phyloP scores from a whole-genome alignment of 2,797 vertebrate genomes.

The Diplodus sargus region DNA sequence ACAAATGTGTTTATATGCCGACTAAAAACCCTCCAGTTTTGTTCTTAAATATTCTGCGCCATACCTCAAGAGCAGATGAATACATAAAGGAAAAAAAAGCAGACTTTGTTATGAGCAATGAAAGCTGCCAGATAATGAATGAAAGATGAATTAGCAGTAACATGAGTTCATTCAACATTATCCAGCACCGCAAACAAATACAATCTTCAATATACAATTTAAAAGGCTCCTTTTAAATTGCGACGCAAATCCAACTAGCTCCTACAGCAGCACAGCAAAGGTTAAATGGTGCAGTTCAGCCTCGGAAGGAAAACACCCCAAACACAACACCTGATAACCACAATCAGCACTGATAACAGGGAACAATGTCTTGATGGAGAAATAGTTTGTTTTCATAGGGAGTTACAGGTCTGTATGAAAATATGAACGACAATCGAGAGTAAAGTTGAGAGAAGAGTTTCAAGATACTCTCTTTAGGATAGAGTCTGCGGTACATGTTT shows the following conservation, averaged over 20 bases:
- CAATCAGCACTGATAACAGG: not conserved
- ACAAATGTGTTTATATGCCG: slow-evolving; percentile 12
- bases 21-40: slow-evolving; percentile 49
- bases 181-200: slow-evolving; percentile 40
- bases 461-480: not conserved
- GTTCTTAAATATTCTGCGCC: slow-evolving; percentile 54
- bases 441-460: not conserved
- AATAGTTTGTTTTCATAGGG: not conserved
- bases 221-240: slow-evolving; percentile 42
- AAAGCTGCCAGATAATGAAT: slow-evolving; percentile 27
- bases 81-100: not conserved
- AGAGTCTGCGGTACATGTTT: not conserved
- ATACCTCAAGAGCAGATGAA: slow-evolving; percentile 14
- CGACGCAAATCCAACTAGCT: slow-evolving; percentile 42
- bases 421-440: not conserved
- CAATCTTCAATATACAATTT: slow-evolving; percentile 45
- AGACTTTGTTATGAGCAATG: slow-evolving; percentile 22
- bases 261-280: slow-evolving; percentile 61
- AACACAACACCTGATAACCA: slow-evolving; percentile 29
- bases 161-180: slow-evolving; percentile 18
- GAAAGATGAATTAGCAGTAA: slow-evolving; percentile 7
- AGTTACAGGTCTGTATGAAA: not conserved
- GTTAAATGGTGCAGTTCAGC: slow-evolving; percentile 60
- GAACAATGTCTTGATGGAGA: not conserved
- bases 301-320: slow-evolving; percentile 44